These are phyloP conservation scores for Cryptoprocta ferox DNA, from an alignment of 2,797 vertebrate species.

Conservation along the genomic window DNA sequence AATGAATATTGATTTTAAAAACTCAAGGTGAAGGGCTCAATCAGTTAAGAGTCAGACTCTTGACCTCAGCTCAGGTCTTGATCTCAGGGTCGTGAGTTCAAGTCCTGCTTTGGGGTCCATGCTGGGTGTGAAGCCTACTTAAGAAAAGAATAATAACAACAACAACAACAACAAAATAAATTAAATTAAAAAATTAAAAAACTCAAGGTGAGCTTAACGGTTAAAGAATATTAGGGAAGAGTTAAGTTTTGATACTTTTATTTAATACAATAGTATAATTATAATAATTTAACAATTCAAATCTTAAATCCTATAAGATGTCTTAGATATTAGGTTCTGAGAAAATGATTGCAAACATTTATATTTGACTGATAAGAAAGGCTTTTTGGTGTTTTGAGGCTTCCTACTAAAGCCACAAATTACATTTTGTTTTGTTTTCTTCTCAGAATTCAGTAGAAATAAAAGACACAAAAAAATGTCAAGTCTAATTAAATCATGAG, in stretches of 20 bases:
- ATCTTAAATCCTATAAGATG: background rate
- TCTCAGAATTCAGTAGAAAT: constrained; percentile 55
- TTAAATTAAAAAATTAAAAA: background rate
- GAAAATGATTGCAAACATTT: constrained; percentile 17
- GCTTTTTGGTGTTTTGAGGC: background rate
- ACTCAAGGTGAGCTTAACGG: background rate
- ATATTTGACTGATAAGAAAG: constrained; percentile 23
- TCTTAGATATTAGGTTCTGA: constrained; percentile 29
- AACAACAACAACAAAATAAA: too few species aligned
- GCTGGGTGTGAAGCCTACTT: background rate
- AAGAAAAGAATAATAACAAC: too few species aligned
- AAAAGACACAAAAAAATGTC: constrained; percentile 5
- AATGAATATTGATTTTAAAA: background rate
- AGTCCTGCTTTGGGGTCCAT: background rate
- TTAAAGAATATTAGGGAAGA: constrained; percentile 22
- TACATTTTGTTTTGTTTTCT: constrained; percentile 15
- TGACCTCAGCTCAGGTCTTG: background rate
- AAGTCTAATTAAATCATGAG: constrained; percentile 63
- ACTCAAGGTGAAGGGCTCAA: background rate
- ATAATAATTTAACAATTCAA: constrained; percentile 46
- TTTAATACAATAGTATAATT: background rate
- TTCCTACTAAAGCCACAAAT: constrained; percentile 25
- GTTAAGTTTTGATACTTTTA: constrained; percentile 17
- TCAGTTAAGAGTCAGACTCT: background rate
- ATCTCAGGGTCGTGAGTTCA: background rate